Base-by-base conservation (phyloP, 2,797 vertebrate species). In the Mastacembelus armatus region DNA sequence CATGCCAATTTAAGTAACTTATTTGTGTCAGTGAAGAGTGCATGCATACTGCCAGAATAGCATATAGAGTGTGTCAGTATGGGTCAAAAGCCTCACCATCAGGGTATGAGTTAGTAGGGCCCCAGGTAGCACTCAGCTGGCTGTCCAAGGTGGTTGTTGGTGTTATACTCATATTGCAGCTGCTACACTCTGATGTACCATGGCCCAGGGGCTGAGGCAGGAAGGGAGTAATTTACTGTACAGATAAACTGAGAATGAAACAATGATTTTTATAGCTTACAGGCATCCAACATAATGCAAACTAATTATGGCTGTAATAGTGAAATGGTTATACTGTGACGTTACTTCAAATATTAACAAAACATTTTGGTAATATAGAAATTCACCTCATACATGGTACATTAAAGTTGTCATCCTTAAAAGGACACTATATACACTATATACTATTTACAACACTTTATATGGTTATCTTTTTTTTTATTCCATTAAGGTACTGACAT, bases 141-240 rank as follows among this genome's bases (percentile, higher is more conserved):
- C 78, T 93, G 67, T 94, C 93, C 52, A 89, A 59, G 56, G 55
- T 84, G 82, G 81, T 71, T 70, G 83, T 84, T 50, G 92, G 57
- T 84, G 88, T 85, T 42, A 91, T 29, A 51, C 92, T 95, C 93
- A 94, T 94, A 19, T 80, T 92, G 85, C 74, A 84, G 83, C 80
- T 74, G 73, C 40, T 79, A 27, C 38, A 57, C 73, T 91, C 63
- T 84, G 86, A 81, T 89, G 88, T 85, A 93, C 87, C 93, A 94
- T 95, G 90, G 84, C 92, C 88, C 81, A 87, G 78, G 35, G 77
- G 65, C 90, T 84, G 59, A 59, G 56, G 44, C 30, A 68, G 55
- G 48, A 77, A 2, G 60, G 24, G 47, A 54, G 35, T 29, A 18
- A 22, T 56, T 73, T 36, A 65, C 51, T 51, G 26, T 48, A 14